Evolutionary conservation across 2,888 invertebrate species (phyloP).

Genomic region (Meteorus colon): DNA sequence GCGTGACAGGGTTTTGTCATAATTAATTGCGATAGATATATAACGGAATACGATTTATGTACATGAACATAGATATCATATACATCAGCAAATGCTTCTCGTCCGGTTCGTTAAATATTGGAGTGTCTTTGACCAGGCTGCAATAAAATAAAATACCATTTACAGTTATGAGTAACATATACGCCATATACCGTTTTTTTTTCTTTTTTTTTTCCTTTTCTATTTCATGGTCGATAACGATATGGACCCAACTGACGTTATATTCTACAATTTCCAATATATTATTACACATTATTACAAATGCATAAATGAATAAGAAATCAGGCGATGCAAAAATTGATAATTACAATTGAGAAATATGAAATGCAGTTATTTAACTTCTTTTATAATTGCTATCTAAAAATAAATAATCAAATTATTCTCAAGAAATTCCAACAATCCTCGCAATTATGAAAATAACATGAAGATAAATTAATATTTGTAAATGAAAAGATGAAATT

Average conservation of each 20-base stretch:
- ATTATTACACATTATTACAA: not conserved
- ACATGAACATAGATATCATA: not conserved
- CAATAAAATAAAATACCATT: slow-evolving; percentile 54
- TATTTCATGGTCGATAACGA: slow-evolving; percentile 53
- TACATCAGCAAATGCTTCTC: slow-evolving; percentile 40
- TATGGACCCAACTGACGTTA: slow-evolving; percentile 34
- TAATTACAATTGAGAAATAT: not conserved
- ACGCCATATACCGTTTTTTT: slow-evolving; percentile 43
- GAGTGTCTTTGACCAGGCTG: slow-evolving; percentile 51
- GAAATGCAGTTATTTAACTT: not conserved
- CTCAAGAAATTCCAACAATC: too few relatives aligned
- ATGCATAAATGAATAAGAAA: not conserved
- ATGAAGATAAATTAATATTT: too few relatives aligned
- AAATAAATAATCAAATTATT: too few relatives aligned
- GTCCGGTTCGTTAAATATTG: slow-evolving; percentile 49
- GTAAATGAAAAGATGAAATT: not conserved
- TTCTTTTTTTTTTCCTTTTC: slow-evolving; percentile 32
- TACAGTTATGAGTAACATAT: slow-evolving; percentile 46
- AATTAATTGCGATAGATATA: not conserved
- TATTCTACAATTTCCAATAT: not conserved
- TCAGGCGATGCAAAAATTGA: not conserved
- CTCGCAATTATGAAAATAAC: too few relatives aligned
- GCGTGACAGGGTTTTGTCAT: not conserved
- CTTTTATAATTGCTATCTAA: too few relatives aligned
- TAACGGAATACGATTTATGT: not conserved